Percentiles rank a stretch among this genome's conserved stretches.
phyloP scores from a whole-genome alignment of 2,888 invertebrate genomes.

The Lydus trimaculatus region DNA sequence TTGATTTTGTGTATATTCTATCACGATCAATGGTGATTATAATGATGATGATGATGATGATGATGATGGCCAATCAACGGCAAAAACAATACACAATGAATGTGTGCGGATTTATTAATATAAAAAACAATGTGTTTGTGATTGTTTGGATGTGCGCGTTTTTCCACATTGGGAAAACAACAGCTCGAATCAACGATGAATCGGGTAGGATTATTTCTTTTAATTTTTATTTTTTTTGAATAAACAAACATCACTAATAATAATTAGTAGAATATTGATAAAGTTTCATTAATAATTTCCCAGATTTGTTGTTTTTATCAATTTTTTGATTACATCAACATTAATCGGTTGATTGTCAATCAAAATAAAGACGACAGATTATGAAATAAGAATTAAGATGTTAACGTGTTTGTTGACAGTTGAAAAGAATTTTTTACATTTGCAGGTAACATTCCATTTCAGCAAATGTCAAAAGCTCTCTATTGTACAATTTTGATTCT shows the following conservation, averaged over 20 bases:
- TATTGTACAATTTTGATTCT: not conserved
- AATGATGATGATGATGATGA: constrained; percentile 14
- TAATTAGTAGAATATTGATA: not conserved
- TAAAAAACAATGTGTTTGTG: constrained; percentile 36
- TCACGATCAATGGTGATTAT: not conserved
- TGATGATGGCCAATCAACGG: not conserved
- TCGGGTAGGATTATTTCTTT: constrained; percentile 35
- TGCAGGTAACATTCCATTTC: not conserved
- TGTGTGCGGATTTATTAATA: not conserved
- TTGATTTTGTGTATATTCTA: not conserved
- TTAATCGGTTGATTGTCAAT: not conserved
- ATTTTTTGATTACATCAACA: not conserved
- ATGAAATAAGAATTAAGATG: not conserved
- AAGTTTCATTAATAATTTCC: not conserved
- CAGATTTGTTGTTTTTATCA: not conserved
- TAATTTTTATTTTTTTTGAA: not conserved
- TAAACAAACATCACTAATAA: no score
- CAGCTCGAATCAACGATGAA: constrained; percentile 39
- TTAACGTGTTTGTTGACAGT: not conserved
- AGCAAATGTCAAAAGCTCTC: not conserved
- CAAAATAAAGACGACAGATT: not conserved
- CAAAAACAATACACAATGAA: not conserved
- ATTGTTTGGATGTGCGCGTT: constrained; percentile 41
- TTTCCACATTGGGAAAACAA: constrained; percentile 26
- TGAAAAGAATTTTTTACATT: not conserved